A percentile compares a stretch with the other conserved stretches of the same genome.
phyloP scores from a whole-genome alignment of 92 coral and sea anemone genomes.

The Diadumene lineata region DNA sequence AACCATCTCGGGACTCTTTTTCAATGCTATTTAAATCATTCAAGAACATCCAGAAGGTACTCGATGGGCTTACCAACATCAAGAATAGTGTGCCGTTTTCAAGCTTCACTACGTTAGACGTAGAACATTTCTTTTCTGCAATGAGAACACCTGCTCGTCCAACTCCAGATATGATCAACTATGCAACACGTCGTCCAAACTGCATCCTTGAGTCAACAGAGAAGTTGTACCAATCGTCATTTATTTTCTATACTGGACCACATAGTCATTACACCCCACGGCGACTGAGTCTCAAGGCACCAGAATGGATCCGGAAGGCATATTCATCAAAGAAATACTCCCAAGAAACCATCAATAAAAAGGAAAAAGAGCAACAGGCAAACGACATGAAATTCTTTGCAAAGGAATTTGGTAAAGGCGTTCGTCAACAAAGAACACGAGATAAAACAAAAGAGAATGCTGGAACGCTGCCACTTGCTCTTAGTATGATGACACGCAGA shows the following conservation, averaged over 20 bases:
- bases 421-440: slow-evolving; percentile 43
- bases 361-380: slow-evolving; percentile 12
- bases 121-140: slow-evolving; percentile 43
- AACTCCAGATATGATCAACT: slow-evolving; percentile 45
- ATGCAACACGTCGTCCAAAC: slow-evolving; percentile 46
- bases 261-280: slow-evolving; percentile 53
- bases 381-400: slow-evolving; percentile 27
- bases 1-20: slow-evolving; percentile 53
- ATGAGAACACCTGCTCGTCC: slow-evolving; percentile 51
- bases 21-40: slow-evolving; percentile 41
- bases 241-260: slow-evolving; percentile 40
- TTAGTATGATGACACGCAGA: slow-evolving; percentile 30
- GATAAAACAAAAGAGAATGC: slow-evolving; percentile 45
- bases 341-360: neutral
- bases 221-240: slow-evolving; percentile 47
- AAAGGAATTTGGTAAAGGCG: slow-evolving; percentile 38
- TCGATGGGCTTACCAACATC: slow-evolving; percentile 29
- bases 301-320: slow-evolving; percentile 38
- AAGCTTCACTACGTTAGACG: slow-evolving; percentile 46
- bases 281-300: slow-evolving; percentile 26
- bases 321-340: slow-evolving; percentile 2
- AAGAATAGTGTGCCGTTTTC: slow-evolving; percentile 31
- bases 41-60: slow-evolving; percentile 14
- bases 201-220: slow-evolving; percentile 47
- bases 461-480: slow-evolving; percentile 40